These are phyloP conservation scores for Sphaerophoria rueppellii DNA, from an alignment of 2,888 invertebrate genomes.

Conservation along the genomic window DNA sequence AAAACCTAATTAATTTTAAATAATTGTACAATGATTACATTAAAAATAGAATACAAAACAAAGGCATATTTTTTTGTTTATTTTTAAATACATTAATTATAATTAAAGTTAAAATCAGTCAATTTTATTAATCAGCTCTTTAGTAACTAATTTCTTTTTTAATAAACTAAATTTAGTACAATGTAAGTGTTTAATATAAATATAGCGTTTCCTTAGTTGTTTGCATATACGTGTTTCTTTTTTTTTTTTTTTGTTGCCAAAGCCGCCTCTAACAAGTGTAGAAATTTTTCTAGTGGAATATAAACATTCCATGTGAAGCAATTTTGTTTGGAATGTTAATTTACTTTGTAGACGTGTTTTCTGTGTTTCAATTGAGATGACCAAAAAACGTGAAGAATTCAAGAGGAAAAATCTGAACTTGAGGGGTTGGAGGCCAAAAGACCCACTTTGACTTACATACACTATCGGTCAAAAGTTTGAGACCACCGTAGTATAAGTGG, in stretches of 20 bases:
- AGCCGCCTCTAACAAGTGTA: too few relatives aligned
- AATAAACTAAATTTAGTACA: background rate
- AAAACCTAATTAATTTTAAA: conserved; percentile 5
- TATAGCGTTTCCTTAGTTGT: background rate
- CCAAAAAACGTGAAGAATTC: too few relatives aligned
- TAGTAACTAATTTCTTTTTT: conserved; percentile 27
- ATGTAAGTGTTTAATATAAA: conserved; percentile 11
- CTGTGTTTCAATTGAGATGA: background rate
- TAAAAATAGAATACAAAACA: conserved; percentile 35
- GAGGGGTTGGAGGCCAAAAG: too few relatives aligned
- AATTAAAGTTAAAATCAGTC: conserved; percentile 66
- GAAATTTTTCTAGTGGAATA: too few relatives aligned
- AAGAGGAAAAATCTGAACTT: too few relatives aligned
- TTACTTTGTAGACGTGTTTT: background rate
- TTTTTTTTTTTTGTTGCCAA: too few relatives aligned
- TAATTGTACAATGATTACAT: conserved; percentile 41
- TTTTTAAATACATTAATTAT: conserved; percentile 50
- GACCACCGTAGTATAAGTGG: too few relatives aligned
- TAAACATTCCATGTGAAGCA: too few relatives aligned
- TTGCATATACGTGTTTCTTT: too few relatives aligned
- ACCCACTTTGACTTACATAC: too few relatives aligned
- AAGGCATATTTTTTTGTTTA: conserved; percentile 24
- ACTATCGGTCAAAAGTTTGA: too few relatives aligned
- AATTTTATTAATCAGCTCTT: conserved; percentile 61
- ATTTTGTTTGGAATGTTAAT: conserved; percentile 8